A percentile compares a stretch with the other conserved stretches of the same genome.
Evolutionary conservation across 2,797 vertebrate species (phyloP).

Genomic region (Pseudochromis fuscus): DNA sequence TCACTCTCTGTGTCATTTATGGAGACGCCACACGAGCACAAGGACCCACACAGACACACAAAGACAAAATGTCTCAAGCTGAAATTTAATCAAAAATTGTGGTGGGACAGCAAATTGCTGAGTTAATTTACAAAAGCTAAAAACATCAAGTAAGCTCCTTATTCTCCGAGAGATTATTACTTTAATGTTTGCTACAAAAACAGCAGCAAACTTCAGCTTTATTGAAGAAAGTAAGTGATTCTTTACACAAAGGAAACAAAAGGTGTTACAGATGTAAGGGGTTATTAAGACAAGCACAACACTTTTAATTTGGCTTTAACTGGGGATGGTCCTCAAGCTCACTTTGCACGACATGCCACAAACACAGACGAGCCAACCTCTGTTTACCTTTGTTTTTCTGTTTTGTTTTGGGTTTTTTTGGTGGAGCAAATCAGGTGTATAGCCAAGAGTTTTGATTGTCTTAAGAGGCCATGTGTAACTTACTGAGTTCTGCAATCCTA

Average conservation of each 20-base stretch:
- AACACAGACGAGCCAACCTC: too few relatives aligned
- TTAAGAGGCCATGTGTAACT: too few relatives aligned
- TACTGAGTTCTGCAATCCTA: too few relatives aligned
- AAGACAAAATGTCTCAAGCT: conserved; percentile 8
- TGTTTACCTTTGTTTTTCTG: too few relatives aligned
- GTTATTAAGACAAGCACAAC: not conserved
- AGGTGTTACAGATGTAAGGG: not conserved
- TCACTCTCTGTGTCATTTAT: not conserved
- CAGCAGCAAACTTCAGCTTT: conserved; percentile 3
- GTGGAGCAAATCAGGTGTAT: too few relatives aligned
- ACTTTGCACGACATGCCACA: too few relatives aligned
- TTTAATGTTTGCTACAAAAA: conserved; percentile 24
- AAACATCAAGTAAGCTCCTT: conserved; percentile 44
- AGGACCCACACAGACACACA: conserved; percentile 6
- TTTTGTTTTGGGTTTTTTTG: too few relatives aligned
- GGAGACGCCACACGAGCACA: conserved; percentile 12
- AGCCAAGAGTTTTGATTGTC: too few relatives aligned
- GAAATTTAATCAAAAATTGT: conserved; percentile 40
- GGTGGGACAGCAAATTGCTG: conserved; percentile 50
- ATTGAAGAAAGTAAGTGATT: conserved; percentile 35
- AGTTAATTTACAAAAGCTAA: conserved; percentile 55
- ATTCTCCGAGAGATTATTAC: conserved; percentile 36
- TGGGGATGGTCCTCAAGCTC: too few relatives aligned
- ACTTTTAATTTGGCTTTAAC: conserved; percentile 5
- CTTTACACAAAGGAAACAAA: conserved; percentile 27